Conservation (phyloP, 23 tunicate species). For the Diplosoma virens region DNA sequence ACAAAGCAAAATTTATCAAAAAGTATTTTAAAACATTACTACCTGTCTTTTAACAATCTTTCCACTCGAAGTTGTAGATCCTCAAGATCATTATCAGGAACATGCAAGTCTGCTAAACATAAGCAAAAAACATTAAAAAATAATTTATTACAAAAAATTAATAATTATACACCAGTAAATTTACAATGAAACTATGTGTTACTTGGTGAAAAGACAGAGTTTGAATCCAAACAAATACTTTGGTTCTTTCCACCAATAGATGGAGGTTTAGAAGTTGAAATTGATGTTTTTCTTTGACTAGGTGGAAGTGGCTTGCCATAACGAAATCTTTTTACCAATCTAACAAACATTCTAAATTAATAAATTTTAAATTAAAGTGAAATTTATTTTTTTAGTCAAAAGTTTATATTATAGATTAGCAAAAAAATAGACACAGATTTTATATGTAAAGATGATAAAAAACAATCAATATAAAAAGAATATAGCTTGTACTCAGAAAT, state of each 20-base stretch:
- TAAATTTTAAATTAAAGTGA: not conserved
- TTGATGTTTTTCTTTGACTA: conserved; percentile 9
- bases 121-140: too few relatives aligned
- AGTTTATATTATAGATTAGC: too few relatives aligned
- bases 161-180: too few relatives aligned
- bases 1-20: not conserved
- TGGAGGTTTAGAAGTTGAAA: not conserved
- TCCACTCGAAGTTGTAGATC: conserved; percentile 5
- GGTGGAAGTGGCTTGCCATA: conserved; percentile 16
- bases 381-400: too few relatives aligned
- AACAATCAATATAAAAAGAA: too few relatives aligned
- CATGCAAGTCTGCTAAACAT: too few relatives aligned
- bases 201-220: too few relatives aligned
- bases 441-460: too few relatives aligned
- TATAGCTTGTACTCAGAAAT: too few relatives aligned
- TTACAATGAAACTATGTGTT: too few relatives aligned
- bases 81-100: not conserved
- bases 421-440: too few relatives aligned
- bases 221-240: not conserved
- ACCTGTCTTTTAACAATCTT: conserved; percentile 2
- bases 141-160: too few relatives aligned
- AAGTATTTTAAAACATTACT: not conserved
- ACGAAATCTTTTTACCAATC: conserved; percentile 31
- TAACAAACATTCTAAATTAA: not conserved
- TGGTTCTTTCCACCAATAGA: not conserved